Evolutionary conservation across 1,140 invertebrate species (phyloP).

Genomic region (Zophobas atratus): DNA sequence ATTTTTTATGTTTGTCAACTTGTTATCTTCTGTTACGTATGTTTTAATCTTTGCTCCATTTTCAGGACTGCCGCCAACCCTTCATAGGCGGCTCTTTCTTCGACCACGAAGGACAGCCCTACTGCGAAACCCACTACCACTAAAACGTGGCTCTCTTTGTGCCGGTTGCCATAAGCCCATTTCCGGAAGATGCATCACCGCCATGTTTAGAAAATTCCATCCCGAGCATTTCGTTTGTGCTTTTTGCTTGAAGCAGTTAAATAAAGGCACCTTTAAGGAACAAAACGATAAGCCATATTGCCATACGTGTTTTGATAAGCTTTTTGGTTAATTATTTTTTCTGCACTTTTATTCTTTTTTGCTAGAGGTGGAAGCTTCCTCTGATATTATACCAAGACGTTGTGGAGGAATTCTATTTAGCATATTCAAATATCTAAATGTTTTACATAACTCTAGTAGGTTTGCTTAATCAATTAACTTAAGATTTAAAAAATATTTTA

Average conservation of each 20-base stretch:
- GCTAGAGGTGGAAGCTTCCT: conserved; percentile 11
- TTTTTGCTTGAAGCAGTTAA: conserved; percentile 97
- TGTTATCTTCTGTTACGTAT: too few species aligned
- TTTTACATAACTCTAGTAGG: conserved; percentile 26
- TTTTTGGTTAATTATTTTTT: conserved; percentile 83
- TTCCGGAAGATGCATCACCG: conserved; percentile 97
- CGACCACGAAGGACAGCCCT: conserved; percentile 96
- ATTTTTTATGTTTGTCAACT: too few species aligned
- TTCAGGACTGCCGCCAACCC: conserved; percentile 92
- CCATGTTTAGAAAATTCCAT: conserved; percentile 99
- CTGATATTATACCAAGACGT: not conserved
- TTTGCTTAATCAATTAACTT: conserved; percentile 32
- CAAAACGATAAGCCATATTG: conserved; percentile 99
- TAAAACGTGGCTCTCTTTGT: conserved; percentile 95
- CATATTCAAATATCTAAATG: conserved; percentile 24
- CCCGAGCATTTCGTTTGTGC: conserved; percentile 99
- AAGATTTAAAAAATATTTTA: not conserved
- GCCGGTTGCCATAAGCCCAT: conserved; percentile 98
- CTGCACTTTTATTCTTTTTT: not conserved
- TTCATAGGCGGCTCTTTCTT: conserved; percentile 96
- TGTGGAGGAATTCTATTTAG: conserved; percentile 18
- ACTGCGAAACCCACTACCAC: conserved; percentile 99
- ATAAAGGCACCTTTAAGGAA: conserved; percentile 98
- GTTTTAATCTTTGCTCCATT: conserved; percentile 47
- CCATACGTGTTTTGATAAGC: conserved; percentile 96